Conservation (phyloP, 2,113 vertebrate species). For the Pantherophis guttatus region DNA sequence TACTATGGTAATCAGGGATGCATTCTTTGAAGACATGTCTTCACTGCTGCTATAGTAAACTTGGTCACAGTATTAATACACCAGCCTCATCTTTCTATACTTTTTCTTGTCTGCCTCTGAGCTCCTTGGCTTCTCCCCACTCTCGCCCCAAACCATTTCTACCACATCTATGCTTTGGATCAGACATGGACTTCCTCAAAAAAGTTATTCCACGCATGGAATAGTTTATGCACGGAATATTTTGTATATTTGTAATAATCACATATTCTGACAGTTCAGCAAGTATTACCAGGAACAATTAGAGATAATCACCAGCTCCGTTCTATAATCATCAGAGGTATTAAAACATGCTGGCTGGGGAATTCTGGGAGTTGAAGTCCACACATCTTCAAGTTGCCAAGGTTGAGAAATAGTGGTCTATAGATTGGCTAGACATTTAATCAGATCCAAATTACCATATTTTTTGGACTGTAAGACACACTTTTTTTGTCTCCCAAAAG, state of each 20-base stretch:
- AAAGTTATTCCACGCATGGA: neutral
- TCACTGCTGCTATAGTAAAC: neutral
- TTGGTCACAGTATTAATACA: neutral
- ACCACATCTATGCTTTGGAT: neutral
- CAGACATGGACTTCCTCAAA: neutral
- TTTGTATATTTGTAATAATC: neutral
- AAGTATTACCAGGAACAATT: neutral
- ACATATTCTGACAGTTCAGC: neutral
- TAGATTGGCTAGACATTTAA: neutral
- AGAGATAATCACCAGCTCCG: neutral
- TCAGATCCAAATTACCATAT: neutral
- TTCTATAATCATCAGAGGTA: neutral
- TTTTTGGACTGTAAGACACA: too few relatives aligned
- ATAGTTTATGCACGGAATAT: neutral
- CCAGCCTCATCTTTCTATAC: neutral
- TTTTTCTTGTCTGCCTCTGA: neutral
- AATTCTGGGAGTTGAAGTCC: neutral
- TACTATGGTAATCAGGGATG: neutral
- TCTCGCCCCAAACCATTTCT: neutral
- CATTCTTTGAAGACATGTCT: neutral
- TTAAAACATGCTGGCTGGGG: neutral
- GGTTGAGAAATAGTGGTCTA: neutral
- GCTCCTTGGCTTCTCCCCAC: neutral
- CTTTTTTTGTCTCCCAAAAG: too few relatives aligned
- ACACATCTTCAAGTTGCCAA: neutral